A percentile compares a stretch with the other conserved stretches of the same genome.
These are phyloP conservation scores for Pomatostomus ruficeps DNA, from an alignment of 2,113 vertebrate species.

Conservation along the genomic window DNA sequence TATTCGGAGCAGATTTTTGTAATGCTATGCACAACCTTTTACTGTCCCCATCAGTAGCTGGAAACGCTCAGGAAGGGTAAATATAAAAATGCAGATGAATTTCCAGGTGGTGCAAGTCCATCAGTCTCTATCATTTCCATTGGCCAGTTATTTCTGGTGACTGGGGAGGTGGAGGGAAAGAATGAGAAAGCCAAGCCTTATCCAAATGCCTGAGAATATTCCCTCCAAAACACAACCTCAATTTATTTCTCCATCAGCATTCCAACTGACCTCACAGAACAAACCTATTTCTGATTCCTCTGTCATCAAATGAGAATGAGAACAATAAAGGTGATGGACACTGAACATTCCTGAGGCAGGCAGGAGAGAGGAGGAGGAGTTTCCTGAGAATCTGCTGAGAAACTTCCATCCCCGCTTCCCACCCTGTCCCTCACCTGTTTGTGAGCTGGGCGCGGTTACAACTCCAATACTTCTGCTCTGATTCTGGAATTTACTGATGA, in stretches of 20 bases:
- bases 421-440: background rate
- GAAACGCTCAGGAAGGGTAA: background rate
- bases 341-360: background rate
- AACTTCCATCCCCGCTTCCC: background rate
- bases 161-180: background rate
- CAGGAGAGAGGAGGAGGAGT: background rate
- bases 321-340: fast-evolving
- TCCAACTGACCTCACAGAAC: background rate
- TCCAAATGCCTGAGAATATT: background rate
- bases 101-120: background rate
- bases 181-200: background rate
- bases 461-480: no score
- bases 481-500: background rate
- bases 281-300: background rate
- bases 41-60: background rate
- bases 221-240: background rate
- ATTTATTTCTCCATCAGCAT: background rate
- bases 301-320: background rate
- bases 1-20: background rate
- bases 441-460: background rate
- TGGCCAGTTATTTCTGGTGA: background rate
- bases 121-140: background rate
- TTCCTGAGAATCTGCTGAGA: background rate
- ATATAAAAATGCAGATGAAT: background rate
- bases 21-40: background rate